Evolutionary conservation across 1,140 invertebrate genomes (phyloP), one percentile per base, ranked within the genome.

Genomic region (Orchestia grillus): DNA sequence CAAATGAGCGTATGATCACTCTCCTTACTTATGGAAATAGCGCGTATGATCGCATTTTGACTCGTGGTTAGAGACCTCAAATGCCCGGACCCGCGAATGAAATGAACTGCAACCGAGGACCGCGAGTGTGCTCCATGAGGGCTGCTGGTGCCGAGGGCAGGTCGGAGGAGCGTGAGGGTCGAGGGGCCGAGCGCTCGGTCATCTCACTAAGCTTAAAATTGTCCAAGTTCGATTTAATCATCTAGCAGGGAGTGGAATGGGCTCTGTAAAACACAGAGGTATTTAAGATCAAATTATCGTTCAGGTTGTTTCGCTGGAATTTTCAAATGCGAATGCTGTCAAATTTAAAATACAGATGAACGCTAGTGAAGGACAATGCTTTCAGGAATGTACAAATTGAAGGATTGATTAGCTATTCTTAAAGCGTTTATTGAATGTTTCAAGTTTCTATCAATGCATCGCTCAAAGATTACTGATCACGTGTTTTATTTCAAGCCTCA

Each of bases 1-100:
- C 41, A 94, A 94, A 94, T 94, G 92, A 94, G 92, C 92, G 92
- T 94, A 94, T 94, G 92, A 94, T 94, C 44, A 94, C 92, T 94
- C 43, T 47, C 43, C 92, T 94, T 45, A 94, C 92, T 94, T 94
- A 94, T 94, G 92, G 92, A 94, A 94, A 94, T 94, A 44, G 92
- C 92, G 92, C 43, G 92, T 94, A 94, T 94, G 92, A 94, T 94
- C 92, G 44, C 92, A 94, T 45, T 94, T 45, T 94, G 92, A 94
- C 43, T 45, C 43, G 43, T 94, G 92, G 92, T 44, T 44, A 94
- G 92, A 44, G 92, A 94, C 92, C 92, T 94, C 92, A 94, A 94
- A 45, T 47, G 92, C 44, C 92, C 44, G 36, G 40, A 47, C 92
- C 44, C 6, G 44, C 16, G 92, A 44, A 44, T 44, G 43, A 44